Base-by-base conservation (phyloP, 2,888 invertebrate genomes). In the Mantis religiosa region DNA sequence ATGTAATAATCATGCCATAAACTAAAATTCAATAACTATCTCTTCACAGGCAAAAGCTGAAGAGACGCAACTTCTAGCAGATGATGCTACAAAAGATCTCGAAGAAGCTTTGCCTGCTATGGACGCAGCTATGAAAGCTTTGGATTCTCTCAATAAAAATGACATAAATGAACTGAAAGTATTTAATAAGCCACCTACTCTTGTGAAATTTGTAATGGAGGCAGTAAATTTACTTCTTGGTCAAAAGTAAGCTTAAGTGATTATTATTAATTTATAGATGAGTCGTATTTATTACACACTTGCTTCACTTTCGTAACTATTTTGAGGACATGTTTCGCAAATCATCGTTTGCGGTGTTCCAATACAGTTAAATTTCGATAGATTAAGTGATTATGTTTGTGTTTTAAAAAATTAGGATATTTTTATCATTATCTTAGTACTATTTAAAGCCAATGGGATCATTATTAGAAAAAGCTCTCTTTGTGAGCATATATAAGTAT, bases 171-270 rank as follows among this genome's bases (percentile, higher is more conserved):
- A 98, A 93, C 93, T 98, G 88, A 96, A 97, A 92, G 98, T 97
- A 0, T 98, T 98, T 92, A 96, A 96, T 91, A 97, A 98, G 91
- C 98, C 98, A 0, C 98, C 98, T 0, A 95, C 95, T 28, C 93
- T 98, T 14, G 98, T 98, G 9, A 95, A 96, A 90, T 97, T 97
- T 91, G 98, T 98, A 4, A 97, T 98, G 98, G 98, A 98, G 93
- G 96, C 98, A 14, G 97, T 98, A 15, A 98, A 98, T 93, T 95
- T 98, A 90, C 94, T 98, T 0, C 93, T 98, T 14, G 96, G 96
- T 4, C 95, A 95, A 89, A 98, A 98, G 98, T 97, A 93, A 93
- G 95, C 93, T 83, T 85, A 85, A 28, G 20, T 25, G 0, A 7
- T 47, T 47, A 9, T 87, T n/a, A n/a, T n/a, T n/a, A n/a, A n/a